phyloP scores from a whole-genome alignment of 2,888 invertebrate genomes.

The Caenorhabditis sp. region DNA sequence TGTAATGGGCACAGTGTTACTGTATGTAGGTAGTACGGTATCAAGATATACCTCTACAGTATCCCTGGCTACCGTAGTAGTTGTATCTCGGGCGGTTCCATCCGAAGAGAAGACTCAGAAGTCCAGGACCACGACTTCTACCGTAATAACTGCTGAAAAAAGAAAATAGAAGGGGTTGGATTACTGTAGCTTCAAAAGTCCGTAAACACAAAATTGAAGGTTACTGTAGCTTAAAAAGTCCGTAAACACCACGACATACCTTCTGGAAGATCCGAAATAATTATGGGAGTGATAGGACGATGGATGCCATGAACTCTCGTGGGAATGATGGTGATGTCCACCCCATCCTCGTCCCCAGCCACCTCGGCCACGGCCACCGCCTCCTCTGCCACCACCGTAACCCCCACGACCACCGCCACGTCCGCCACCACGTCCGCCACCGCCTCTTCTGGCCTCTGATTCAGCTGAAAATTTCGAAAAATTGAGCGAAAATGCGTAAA shows the following conservation, averaged over 20 bases:
- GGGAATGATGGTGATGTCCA: neutral
- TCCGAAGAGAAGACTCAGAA: conserved; percentile 15
- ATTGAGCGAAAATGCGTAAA: no score
- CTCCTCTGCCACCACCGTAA: neutral
- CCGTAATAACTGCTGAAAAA: neutral
- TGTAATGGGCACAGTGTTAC: neutral
- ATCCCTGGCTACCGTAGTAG: neutral
- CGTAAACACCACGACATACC: neutral
- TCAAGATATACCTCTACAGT: conserved; percentile 32
- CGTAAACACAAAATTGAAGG: no score
- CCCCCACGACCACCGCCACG: neutral
- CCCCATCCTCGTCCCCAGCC: neutral
- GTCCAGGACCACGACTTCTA: neutral
- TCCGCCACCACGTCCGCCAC: neutral
- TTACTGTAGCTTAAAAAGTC: neutral
- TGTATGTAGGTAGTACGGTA: no score
- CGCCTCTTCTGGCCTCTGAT: neutral
- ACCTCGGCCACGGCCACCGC: neutral
- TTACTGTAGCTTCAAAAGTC: neutral
- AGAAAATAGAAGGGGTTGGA: no score
- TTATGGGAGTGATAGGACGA: neutral
- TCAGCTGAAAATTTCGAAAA: neutral
- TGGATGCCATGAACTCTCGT: neutral
- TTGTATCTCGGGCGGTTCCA: conserved; percentile 33
- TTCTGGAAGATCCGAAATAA: neutral